Percentiles rank a stretch among this genome's conserved stretches.
These are phyloP conservation scores for Stegana nigrithorax DNA, from an alignment of 2,888 invertebrate genomes.

Conservation along the genomic window DNA sequence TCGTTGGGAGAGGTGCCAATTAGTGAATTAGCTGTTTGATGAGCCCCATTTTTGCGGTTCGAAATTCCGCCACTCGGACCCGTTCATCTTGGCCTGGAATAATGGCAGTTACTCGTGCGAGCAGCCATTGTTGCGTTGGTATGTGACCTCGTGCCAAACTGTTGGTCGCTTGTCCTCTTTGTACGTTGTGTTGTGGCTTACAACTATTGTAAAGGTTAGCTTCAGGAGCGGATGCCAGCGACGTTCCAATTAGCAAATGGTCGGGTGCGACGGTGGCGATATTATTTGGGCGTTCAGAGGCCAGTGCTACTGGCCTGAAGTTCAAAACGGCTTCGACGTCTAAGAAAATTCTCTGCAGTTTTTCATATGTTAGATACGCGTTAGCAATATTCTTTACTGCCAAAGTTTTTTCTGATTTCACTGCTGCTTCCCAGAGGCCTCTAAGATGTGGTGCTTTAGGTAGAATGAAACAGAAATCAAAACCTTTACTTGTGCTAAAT, in stretches of 20 bases:
- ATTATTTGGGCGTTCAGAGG: slow-evolving; percentile 28
- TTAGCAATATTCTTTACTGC: slow-evolving; percentile 6
- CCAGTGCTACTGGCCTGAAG: slow-evolving; percentile 29
- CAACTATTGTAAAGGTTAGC: neutral
- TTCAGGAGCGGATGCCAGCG: slow-evolving; percentile 18
- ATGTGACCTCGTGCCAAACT: slow-evolving; percentile 26
- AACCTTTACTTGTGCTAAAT: slow-evolving; percentile 27
- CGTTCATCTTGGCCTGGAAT: slow-evolving; percentile 1
- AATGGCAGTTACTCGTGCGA: slow-evolving; percentile 13
- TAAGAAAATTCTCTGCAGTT: slow-evolving; percentile 20
- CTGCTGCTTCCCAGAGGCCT: too few relatives aligned
- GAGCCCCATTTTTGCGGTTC: too few relatives aligned
- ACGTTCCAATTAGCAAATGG: slow-evolving; percentile 23
- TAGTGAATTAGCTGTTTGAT: too few relatives aligned
- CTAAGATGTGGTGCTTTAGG: slow-evolving; percentile 35
- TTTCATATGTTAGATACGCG: slow-evolving; percentile 11
- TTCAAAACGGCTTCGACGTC: slow-evolving; percentile 34
- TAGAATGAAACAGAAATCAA: slow-evolving; percentile 31
- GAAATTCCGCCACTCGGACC: slow-evolving; percentile 8
- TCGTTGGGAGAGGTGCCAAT: too few relatives aligned
- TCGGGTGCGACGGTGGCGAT: slow-evolving; percentile 29
- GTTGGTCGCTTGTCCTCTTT: slow-evolving; percentile 18
- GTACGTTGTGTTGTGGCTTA: too few relatives aligned
- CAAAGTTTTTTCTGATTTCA: slow-evolving; percentile 2
- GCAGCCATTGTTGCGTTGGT: slow-evolving; percentile 30